A percentile compares a stretch with the other conserved stretches of the same genome.
Conservation (phyloP, 2,888 invertebrate species). For the Phalera bucephala region DNA sequence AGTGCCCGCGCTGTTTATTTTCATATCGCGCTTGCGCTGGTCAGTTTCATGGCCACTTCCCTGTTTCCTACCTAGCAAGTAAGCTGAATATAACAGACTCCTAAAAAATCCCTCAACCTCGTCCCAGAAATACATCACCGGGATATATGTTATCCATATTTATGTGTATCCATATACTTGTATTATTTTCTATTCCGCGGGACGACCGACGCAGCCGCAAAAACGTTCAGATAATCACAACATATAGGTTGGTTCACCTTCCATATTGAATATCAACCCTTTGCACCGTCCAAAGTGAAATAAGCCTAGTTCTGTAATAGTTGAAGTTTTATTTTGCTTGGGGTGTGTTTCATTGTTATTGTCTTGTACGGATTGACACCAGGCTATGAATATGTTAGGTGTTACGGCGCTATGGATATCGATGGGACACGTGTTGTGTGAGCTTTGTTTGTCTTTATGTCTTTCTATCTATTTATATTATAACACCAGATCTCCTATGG, state of each 20-base stretch:
- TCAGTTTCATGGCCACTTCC: too few relatives aligned
- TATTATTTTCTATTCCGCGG: constrained; percentile 3
- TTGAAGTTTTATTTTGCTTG: background rate
- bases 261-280: constrained; percentile 18
- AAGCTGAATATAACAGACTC: too few relatives aligned
- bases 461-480: too few relatives aligned
- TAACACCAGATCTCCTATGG: too few relatives aligned
- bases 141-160: background rate
- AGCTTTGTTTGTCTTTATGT: too few relatives aligned
- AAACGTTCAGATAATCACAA: constrained; percentile 24
- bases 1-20: too few relatives aligned
- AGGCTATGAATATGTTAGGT: constrained; percentile 16
- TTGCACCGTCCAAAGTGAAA: background rate
- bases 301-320: background rate
- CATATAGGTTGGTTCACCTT: constrained; percentile 18
- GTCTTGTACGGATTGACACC: constrained; percentile 5
- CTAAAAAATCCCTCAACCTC: background rate
- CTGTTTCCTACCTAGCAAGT: too few relatives aligned
- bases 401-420: constrained; percentile 2
- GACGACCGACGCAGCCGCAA: constrained; percentile 11
- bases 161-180: constrained; percentile 4
- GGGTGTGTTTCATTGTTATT: background rate
- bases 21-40: too few relatives aligned
- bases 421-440: constrained; percentile 4
- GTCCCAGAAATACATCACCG: background rate